Evolutionary conservation across 2,888 invertebrate genomes (phyloP).

Genomic region (Acleris holmiana): DNA sequence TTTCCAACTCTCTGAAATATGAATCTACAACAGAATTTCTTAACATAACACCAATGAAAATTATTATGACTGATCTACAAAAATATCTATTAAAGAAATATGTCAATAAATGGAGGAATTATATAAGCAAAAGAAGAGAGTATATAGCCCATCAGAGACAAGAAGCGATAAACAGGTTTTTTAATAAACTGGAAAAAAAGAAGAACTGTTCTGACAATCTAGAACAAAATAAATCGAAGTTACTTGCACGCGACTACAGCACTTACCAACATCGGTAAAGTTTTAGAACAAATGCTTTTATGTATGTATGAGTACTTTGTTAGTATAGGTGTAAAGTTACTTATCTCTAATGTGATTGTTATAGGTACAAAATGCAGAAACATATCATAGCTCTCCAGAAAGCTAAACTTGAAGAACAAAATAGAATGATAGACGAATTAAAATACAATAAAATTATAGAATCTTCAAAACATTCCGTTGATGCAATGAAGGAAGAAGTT

Average conservation of each 20-base stretch:
- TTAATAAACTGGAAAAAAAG: constrained; percentile 70
- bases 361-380: constrained; percentile 88
- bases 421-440: constrained; percentile 88
- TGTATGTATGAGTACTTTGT: not conserved
- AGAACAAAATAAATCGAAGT: constrained; percentile 59
- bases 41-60: constrained; percentile 57
- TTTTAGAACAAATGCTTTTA: not conserved
- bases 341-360: constrained; percentile 32
- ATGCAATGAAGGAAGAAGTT: constrained; percentile 83
- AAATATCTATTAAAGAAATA: constrained; percentile 60
- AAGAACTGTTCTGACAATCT: constrained; percentile 52
- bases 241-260: constrained; percentile 62
- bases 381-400: constrained; percentile 89
- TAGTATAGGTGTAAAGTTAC: not conserved
- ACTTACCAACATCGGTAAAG: constrained; percentile 74
- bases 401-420: constrained; percentile 88
- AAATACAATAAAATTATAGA: constrained; percentile 88
- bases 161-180: constrained; percentile 64
- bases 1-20: constrained; percentile 24
- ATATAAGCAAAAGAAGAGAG: constrained; percentile 55
- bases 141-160: constrained; percentile 59
- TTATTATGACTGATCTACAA: constrained; percentile 53
- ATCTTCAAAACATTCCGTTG: constrained; percentile 85
- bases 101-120: constrained; percentile 65
- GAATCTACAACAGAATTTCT: constrained; percentile 45